phyloP scores from a whole-genome alignment of 2,888 invertebrate genomes.

The Cecidostiba fungosa region DNA sequence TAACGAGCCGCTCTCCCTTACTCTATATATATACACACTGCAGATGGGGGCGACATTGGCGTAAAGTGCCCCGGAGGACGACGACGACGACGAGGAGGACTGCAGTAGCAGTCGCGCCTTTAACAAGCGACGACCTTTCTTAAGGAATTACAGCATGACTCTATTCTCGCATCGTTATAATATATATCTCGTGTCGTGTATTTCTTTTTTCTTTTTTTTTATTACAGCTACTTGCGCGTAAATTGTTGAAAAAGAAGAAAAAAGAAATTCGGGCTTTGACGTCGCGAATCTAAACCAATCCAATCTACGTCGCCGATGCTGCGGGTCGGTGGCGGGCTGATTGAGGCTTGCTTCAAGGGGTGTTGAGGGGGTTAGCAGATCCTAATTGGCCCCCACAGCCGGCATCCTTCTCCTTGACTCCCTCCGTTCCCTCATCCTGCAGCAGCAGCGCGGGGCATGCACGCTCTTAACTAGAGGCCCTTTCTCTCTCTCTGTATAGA shows the following conservation, averaged over 20 bases:
- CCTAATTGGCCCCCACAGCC: constrained; percentile 75
- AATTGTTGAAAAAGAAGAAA: background rate
- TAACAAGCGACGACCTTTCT: constrained; percentile 12
- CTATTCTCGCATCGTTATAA: background rate
- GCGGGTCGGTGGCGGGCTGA: constrained; percentile 70
- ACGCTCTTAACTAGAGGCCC: no score
- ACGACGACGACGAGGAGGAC: constrained; percentile 17
- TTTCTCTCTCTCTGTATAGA: constrained; percentile 56
- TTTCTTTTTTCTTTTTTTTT: no score
- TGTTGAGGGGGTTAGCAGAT: constrained; percentile 72
- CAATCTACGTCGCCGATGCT: constrained; percentile 71
- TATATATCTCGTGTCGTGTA: background rate
- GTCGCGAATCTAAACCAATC: constrained; percentile 74
- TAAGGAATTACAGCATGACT: background rate
- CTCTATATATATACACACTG: background rate
- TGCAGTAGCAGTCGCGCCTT: constrained; percentile 20
- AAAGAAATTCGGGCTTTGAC: constrained; percentile 34
- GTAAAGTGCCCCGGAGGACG: constrained; percentile 64
- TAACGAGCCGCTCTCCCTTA: constrained; percentile 80
- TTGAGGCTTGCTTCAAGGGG: constrained; percentile 70
- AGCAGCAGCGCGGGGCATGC: constrained; percentile 24
- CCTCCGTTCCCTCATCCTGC: constrained; percentile 34
- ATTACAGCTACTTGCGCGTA: no score
- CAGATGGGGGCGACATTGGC: constrained; percentile 74
- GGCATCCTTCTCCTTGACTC: constrained; percentile 66